phyloP scores from a whole-genome alignment of 1,140 invertebrate genomes.

The Camponotus floridanus region DNA sequence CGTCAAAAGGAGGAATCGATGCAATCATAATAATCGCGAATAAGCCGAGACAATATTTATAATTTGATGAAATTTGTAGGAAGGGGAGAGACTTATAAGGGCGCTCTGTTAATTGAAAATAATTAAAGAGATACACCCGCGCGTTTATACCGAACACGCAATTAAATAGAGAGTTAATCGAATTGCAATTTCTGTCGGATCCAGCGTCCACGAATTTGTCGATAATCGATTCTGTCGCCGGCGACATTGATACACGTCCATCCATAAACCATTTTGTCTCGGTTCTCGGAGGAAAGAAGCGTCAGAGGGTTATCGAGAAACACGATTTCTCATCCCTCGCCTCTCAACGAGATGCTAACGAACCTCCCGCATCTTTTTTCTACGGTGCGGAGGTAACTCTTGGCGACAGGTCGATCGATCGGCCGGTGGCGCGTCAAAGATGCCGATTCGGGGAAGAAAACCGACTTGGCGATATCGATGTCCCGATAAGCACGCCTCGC shows the following conservation, averaged over 20 bases:
- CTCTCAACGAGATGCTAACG: constrained; percentile 65
- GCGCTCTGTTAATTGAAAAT: constrained; percentile 39
- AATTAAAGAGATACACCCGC: constrained; percentile 30
- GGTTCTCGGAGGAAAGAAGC: constrained; percentile 20
- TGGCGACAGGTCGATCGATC: constrained; percentile 60
- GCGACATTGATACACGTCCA: constrained; percentile 62
- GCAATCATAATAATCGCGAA: constrained; percentile 2
- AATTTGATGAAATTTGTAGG: background rate
- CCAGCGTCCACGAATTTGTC: constrained; percentile 43
- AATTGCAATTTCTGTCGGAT: constrained; percentile 55
- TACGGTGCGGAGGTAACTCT: constrained; percentile 17
- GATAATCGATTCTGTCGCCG: constrained; percentile 58
- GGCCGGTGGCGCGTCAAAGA: constrained; percentile 55
- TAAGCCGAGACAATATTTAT: constrained; percentile 19
- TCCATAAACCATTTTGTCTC: constrained; percentile 61
- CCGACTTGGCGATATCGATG: constrained; percentile 64
- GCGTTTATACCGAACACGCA: constrained; percentile 38
- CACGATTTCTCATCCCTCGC: constrained; percentile 62
- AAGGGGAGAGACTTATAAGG: background rate
- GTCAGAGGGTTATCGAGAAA: constrained; percentile 47
- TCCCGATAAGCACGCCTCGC: constrained; percentile 68
- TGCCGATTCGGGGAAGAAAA: constrained; percentile 59
- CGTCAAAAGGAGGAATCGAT: background rate
- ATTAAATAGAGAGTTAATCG: constrained; percentile 50
- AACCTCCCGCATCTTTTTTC: constrained; percentile 48